Conservation (phyloP, 2,797 vertebrate species). For the Silurus lanzhouensis region DNA sequence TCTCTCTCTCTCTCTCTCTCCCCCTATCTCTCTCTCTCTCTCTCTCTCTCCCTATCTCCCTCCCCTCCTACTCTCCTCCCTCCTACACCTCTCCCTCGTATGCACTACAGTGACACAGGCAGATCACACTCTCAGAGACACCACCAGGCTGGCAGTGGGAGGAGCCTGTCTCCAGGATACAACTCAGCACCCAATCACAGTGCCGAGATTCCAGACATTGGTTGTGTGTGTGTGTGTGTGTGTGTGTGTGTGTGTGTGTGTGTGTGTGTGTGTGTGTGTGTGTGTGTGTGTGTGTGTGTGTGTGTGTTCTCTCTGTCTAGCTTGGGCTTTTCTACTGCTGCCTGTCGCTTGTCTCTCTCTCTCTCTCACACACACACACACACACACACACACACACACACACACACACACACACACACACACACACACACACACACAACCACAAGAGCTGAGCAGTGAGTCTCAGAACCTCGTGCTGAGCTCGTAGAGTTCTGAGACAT, state of each 20-base stretch:
- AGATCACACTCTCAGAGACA: slow-evolving; percentile 42
- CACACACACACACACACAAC: too few relatives aligned
- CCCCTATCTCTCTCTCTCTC: neutral
- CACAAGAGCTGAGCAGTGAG: neutral
- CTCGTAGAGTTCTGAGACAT: too few relatives aligned
- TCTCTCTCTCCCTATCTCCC: neutral
- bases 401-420: too few relatives aligned
- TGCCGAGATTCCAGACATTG: neutral
- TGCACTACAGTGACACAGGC: slow-evolving; percentile 49
- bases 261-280: slow-evolving; percentile 11
- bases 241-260: slow-evolving; percentile 8
- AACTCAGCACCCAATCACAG: slow-evolving; percentile 46
- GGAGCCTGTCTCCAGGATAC: slow-evolving; percentile 30
- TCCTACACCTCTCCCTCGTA: neutral
- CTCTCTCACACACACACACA: neutral
- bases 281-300: slow-evolving; percentile 22
- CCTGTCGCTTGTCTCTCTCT: slow-evolving; percentile 4
- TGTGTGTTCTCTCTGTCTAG: slow-evolving; percentile 44
- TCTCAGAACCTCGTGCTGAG: neutral
- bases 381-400: too few relatives aligned
- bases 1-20: too few relatives aligned
- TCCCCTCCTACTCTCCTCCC: neutral
- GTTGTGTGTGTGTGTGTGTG: neutral
- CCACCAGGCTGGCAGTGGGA: slow-evolving; percentile 45
- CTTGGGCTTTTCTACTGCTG: slow-evolving; percentile 24